Percentiles rank a stretch among this genome's conserved stretches.
These are phyloP conservation scores for Drosophila pandora DNA, from an alignment of 1,140 invertebrate species.

Conservation along the genomic window DNA sequence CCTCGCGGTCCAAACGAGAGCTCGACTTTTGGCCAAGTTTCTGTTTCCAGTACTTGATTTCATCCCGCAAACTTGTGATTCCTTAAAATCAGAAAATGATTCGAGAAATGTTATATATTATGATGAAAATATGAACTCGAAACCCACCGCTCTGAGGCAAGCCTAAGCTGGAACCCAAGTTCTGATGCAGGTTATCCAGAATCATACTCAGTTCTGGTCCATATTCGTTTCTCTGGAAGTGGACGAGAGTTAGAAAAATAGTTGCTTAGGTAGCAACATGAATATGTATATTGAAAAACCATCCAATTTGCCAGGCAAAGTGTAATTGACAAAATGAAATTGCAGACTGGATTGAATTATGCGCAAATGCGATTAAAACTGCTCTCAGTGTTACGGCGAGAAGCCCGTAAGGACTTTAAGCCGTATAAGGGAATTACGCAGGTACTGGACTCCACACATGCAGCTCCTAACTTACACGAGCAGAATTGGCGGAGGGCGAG, in stretches of 20 bases:
- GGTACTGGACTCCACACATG: constrained; percentile 39
- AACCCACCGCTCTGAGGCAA: constrained; percentile 74
- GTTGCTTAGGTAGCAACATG: constrained; percentile 2
- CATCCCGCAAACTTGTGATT: constrained; percentile 80
- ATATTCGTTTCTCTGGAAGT: constrained; percentile 73
- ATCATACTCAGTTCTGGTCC: constrained; percentile 73
- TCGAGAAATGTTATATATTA: not conserved
- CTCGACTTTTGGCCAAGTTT: constrained; percentile 78
- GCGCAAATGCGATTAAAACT: constrained; percentile 73
- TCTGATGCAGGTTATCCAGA: constrained; percentile 79
- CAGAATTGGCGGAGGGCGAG: constrained; percentile 65
- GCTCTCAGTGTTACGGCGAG: constrained; percentile 7
- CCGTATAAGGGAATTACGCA: constrained; percentile 54
- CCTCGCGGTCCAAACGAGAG: constrained; percentile 81
- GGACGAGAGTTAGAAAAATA: not conserved
- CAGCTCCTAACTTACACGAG: constrained; percentile 61
- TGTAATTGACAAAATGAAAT: constrained; percentile 77
- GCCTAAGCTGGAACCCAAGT: constrained; percentile 78
- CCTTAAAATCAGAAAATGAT: constrained; percentile 24
- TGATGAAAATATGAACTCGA: not conserved
- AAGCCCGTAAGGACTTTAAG: constrained; percentile 48
- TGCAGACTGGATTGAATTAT: constrained; percentile 75
- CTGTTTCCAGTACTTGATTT: constrained; percentile 84
- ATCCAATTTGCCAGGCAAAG: constrained; percentile 45
- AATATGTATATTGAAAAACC: constrained; percentile 52